These are phyloP conservation scores for Thymallus thymallus DNA, from an alignment of 2,113 vertebrate genomes.

Conservation along the genomic window DNA sequence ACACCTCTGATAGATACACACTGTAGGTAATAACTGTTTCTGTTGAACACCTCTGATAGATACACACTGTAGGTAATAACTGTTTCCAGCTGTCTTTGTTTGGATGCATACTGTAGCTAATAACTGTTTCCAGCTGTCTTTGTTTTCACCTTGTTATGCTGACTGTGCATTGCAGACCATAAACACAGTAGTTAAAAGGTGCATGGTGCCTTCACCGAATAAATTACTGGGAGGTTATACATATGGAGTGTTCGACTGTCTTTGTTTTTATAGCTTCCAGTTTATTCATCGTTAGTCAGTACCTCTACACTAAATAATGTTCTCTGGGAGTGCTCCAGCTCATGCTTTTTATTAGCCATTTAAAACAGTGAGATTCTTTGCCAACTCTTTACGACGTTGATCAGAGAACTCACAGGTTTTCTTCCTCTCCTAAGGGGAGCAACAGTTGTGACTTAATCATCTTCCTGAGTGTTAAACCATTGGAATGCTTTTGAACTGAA, in stretches of 20 bases:
- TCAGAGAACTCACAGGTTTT: not conserved
- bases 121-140: not conserved
- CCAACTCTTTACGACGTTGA: slow-evolving; percentile 6
- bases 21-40: too few relatives aligned
- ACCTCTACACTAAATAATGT: too few relatives aligned
- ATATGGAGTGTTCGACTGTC: too few relatives aligned
- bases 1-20: too few relatives aligned
- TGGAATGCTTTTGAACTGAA: slow-evolving; percentile 59
- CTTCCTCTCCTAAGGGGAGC: not conserved
- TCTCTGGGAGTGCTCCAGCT: too few relatives aligned
- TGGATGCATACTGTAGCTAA: too few relatives aligned
- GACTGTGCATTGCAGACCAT: not conserved
- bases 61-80: not conserved
- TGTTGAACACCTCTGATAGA: too few relatives aligned
- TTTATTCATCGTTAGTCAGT: too few relatives aligned
- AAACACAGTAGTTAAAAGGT: not conserved
- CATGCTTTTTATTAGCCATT: too few relatives aligned
- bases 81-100: not conserved
- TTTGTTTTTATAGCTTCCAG: too few relatives aligned
- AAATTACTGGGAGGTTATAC: too few relatives aligned
- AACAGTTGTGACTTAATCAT: slow-evolving; percentile 44
- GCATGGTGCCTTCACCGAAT: not conserved
- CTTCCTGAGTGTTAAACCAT: slow-evolving; percentile 35
- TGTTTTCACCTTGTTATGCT: too few relatives aligned
- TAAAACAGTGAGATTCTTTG: not conserved